phyloP scores from a whole-genome alignment of 2,888 invertebrate genomes.

The Ethmia dodecea region DNA sequence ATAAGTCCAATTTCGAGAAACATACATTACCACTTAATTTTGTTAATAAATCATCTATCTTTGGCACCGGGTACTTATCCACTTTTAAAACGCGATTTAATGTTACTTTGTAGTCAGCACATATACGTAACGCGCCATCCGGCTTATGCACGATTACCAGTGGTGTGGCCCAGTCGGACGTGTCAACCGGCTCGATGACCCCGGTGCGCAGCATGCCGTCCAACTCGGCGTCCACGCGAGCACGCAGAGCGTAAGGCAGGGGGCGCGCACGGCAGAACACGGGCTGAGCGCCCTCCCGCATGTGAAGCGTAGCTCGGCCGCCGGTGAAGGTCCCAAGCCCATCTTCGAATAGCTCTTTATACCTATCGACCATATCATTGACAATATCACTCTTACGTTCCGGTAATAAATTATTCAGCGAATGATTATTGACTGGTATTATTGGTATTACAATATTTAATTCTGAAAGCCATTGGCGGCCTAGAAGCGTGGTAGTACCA shows the following conservation, averaged over 20 bases:
- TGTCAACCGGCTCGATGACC: too few species aligned
- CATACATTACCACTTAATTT: not conserved
- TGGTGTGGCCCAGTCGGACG: slow-evolving; percentile 8
- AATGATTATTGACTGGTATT: not conserved
- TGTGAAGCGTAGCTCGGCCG: not conserved
- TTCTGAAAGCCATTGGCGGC: not conserved
- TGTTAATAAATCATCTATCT: slow-evolving; percentile 6
- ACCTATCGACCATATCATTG: not conserved
- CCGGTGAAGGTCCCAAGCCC: not conserved
- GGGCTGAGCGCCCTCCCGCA: not conserved
- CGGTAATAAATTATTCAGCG: not conserved
- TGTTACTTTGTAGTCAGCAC: slow-evolving; percentile 23
- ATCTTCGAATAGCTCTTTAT: not conserved
- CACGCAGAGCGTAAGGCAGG: not conserved
- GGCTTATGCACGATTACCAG: slow-evolving; percentile 7
- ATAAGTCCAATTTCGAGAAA: not conserved
- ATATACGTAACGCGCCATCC: slow-evolving; percentile 8
- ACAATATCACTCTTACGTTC: not conserved
- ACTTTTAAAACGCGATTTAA: slow-evolving; percentile 11
- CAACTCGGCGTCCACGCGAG: not conserved
- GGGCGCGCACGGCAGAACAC: not conserved
- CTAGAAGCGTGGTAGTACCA: not conserved
- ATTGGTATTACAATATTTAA: not conserved
- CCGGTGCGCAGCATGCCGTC: not conserved
- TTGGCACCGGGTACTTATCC: slow-evolving; percentile 8